Base-by-base conservation (phyloP, 2,888 invertebrate species). In the Ectobius pallidus region DNA sequence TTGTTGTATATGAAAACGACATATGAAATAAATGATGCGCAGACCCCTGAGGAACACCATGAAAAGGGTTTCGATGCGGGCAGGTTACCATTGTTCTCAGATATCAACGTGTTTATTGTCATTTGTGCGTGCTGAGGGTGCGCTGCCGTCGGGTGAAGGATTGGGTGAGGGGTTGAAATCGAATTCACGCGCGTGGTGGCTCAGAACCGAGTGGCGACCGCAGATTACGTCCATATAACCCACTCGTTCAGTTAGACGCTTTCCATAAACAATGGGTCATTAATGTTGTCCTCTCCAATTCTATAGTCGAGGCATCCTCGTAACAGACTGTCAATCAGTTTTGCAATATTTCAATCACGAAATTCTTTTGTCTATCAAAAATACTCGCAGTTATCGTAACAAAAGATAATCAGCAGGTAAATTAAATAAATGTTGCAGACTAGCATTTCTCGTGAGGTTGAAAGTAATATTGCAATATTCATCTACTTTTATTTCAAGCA, bases 141-240 rank as follows among this genome's bases (percentile, higher is more conserved):
- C n/a, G n/a, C n/a, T n/a, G n/a, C n/a, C n/a, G n/a, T n/a, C n/a
- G n/a, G n/a, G n/a, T n/a, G n/a, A n/a, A n/a, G n/a, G n/a, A n/a
- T n/a, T n/a, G n/a, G n/a, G 11, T 3, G 3, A 25, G 3, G n/a
- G 27, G 2, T 3, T 7, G 2, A 58, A 58, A 30, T n/a, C 2
- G 58, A 32, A 58, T 58, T 58, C 58, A 32, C 30, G 27, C 58
- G n/a, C 30, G 58, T 30, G 32, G 58, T 58, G 27, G 22, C 14
- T 58, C 27, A 22, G 52, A 52, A 52, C 22, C 25, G 52, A 52
- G 9, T 58, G 58, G 27, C 30, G 27, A 58, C 58, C 58, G 30
- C 58, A 58, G 58, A 58, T 58, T 58, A 58, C 58, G 58, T 32
- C 52, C 52, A 52, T 52, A 22, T 52, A 52, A 52, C 58, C 27